Evolutionary conservation across 2,113 vertebrate species (phyloP), one percentile per base, ranked within the genome.

Genomic region (Notothenia rossii): DNA sequence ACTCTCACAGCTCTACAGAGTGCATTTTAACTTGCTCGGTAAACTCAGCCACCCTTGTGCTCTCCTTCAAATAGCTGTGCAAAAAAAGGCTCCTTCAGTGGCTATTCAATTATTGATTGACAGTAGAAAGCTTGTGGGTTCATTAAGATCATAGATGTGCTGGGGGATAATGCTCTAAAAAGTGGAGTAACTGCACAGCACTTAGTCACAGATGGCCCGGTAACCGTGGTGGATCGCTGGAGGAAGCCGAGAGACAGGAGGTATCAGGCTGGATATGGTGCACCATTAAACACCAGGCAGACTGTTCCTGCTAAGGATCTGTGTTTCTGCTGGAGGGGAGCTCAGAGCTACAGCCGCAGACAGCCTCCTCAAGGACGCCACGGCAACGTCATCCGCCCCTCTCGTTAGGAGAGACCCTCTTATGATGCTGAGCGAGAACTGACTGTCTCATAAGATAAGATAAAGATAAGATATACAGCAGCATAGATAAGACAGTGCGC

Each of bases 291-390:
- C 89, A 89, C 86, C 59, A 93, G 89, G 84, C 88, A 81, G 89
- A 92, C 89, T 84, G 90, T 59, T 89, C 76, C 87, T 88, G 93
- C 88, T 92, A 89, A 94, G 90, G 93, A 95, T 95, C 93, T 92
- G 93, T 94, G 92, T 93, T 83, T 92, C 88, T 92, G 93, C 95
- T 95, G 46, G 79, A 90, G 94, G 94, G 92, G 83, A 92, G 93
- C 95, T 94, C 93, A 92, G 83, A 95, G 95, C 94, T 92, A 95
- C 89, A 92, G 90, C 89, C 88, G 82, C 75, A 89, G 90, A 93
- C 87, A 86, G 83, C 86, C 88, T 94, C 89, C 90, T 91, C 77
- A 74, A 83, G 80, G 90, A 93, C 78, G 88, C 79, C 85, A 86
- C 81, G 46, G 84, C 88, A 93, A 88, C 79, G 88, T 89, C 88